Percentiles rank a stretch among this genome's conserved stretches.
Evolutionary conservation across 2,797 vertebrate genomes (phyloP).

Genomic region (Orestias chungarensis): DNA sequence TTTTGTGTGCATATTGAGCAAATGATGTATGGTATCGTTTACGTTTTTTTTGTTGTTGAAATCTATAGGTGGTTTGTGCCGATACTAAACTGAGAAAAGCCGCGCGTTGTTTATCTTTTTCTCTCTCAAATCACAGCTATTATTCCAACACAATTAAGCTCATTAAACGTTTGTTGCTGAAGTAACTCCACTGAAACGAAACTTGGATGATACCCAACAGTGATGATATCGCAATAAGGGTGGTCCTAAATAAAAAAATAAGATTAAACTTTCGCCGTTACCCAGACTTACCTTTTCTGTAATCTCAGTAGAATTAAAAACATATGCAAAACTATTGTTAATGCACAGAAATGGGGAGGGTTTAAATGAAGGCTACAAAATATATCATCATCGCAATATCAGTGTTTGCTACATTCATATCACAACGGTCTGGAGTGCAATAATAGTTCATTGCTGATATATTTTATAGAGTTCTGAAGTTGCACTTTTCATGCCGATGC

Average conservation of each 20-base stretch:
- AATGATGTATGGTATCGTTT: not conserved
- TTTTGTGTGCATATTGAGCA: not conserved
- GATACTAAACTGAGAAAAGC: not conserved
- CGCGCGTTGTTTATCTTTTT: not conserved
- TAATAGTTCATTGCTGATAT: too few relatives aligned
- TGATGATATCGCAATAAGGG: not conserved
- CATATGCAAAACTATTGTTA: too few relatives aligned
- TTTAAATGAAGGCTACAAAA: too few relatives aligned
- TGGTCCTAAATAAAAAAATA: not conserved
- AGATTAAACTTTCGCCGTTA: not conserved
- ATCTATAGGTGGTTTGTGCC: not conserved
- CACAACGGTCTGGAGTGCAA: too few relatives aligned
- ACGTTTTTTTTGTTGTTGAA: too few relatives aligned
- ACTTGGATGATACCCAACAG: not conserved
- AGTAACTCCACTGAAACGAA: not conserved
- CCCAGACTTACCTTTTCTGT: not conserved
- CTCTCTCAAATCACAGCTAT: not conserved
- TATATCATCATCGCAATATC: too few relatives aligned
- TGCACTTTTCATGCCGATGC: too few relatives aligned
- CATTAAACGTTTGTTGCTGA: not conserved
- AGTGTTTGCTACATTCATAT: too few relatives aligned
- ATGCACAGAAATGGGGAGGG: not conserved
- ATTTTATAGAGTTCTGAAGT: too few relatives aligned
- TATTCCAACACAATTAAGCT: not conserved
- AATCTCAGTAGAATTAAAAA: not conserved